Conservation (phyloP, 2,888 invertebrate species). For the Zygogramma bicolorata region DNA sequence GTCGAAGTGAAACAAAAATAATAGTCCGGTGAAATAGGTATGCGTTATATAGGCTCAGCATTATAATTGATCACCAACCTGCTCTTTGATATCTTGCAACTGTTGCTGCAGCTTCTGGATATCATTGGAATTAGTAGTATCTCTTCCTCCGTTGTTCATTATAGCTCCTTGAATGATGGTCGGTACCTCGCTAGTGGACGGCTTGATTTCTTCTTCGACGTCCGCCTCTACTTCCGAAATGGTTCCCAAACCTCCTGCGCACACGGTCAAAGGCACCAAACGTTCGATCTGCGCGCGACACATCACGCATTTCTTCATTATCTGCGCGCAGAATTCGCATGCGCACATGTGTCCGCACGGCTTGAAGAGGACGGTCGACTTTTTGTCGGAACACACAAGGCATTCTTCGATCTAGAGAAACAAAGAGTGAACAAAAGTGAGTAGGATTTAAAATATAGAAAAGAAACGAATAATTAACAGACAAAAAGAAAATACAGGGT, state of each 20-base stretch:
- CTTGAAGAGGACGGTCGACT: conserved; percentile 91
- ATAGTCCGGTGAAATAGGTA: neutral
- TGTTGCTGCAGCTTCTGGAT: conserved; percentile 94
- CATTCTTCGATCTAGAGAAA: conserved; percentile 89
- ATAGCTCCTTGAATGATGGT: conserved; percentile 63
- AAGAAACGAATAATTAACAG: too few relatives aligned
- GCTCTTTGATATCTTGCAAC: conserved; percentile 96
- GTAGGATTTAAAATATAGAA: neutral
- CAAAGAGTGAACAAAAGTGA: neutral
- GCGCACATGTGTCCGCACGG: conserved; percentile 97
- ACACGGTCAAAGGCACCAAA: conserved; percentile 70
- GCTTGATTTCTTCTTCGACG: conserved; percentile 66
- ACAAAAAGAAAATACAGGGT: too few relatives aligned
- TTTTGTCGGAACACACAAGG: conserved; percentile 94
- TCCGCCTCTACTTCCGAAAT: conserved; percentile 69
- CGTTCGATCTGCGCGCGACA: conserved; percentile 90
- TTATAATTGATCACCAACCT: too few relatives aligned
- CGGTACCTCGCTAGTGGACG: conserved; percentile 34
- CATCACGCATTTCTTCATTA: conserved; percentile 98
- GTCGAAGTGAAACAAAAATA: neutral
- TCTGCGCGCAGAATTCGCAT: conserved; percentile 89
- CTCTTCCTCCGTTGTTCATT: conserved; percentile 78
- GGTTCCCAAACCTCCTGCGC: conserved; percentile 65
- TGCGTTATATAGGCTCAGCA: too few relatives aligned
- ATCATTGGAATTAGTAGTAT: conserved; percentile 79